Base-by-base conservation (phyloP, 1,140 invertebrate species). In the Gryllus bimaculatus region DNA sequence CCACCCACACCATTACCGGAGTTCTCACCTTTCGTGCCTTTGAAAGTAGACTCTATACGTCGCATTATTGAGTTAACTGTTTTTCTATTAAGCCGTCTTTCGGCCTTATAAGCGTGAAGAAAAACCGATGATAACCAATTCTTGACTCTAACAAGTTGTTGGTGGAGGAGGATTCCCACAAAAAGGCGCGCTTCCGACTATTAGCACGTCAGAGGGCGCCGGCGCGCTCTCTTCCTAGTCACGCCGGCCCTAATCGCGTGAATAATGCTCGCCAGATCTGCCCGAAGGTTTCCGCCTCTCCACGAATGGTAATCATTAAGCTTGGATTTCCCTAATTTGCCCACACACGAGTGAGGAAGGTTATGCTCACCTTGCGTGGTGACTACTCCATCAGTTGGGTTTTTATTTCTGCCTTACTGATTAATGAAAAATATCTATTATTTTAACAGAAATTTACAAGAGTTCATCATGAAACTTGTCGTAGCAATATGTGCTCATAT, bases 101-200 rank as follows among this genome's bases (percentile, higher is more conserved):
- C 2, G 54, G 18, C 54, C 54, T 66, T 66, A 66, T 66, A 66
- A 66, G 54, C 54, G 54, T 66, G 54, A 7, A 66, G 54, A 66
- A 66, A 66, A 66, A 66, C 54, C 54, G 54, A 66, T 66, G 54
- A 66, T 66, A 66, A 66, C 54, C 54, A 66, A 66, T 66, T 66
- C 54, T 18, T 10, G 54, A 66, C 54, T 66, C 54, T 66, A 66
- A 66, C 54, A 66, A 66, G 54, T 66, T 66, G 54, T 66, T 66
- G 7, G 54, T 66, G 7, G 54, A 10, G 54, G 10, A 10, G 54
- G 10, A 66, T 66, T 66, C 54, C 54, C 2, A 66, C 54, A 66
- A 66, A 66, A 66, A 66, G 54, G 26, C 54, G 10, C 54, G 54
- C 54, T 66, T 18, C 54, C 10, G 54, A 13, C 54, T 66, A 66